phyloP scores from a whole-genome alignment of 2,113 vertebrate genomes.

The Burhinus oedicnemus region DNA sequence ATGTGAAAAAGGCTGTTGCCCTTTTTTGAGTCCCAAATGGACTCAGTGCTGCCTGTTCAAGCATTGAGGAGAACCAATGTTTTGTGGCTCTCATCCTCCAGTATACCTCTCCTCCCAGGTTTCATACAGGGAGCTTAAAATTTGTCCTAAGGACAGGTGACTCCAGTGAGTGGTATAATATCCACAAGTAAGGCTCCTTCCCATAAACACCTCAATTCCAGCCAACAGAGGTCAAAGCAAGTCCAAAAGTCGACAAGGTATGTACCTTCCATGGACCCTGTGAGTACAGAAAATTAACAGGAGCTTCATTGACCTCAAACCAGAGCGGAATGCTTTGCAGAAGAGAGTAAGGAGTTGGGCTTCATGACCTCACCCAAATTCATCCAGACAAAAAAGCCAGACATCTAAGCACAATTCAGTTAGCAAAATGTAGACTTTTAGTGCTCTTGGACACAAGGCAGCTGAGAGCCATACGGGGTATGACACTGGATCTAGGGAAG shows the following conservation, averaged over 20 bases:
- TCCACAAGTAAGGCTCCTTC: not conserved
- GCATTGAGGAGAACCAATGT: not conserved
- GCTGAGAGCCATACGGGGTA: not conserved
- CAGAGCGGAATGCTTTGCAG: not conserved
- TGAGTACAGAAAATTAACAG: not conserved
- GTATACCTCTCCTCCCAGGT: not conserved
- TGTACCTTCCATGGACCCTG: not conserved
- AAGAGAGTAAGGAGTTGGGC: not conserved
- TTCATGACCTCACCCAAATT: not conserved
- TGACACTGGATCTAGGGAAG: not conserved
- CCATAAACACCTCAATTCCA: not conserved
- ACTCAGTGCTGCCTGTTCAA: not conserved
- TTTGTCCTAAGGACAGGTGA: not conserved
- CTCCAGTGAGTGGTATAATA: not conserved
- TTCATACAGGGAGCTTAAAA: not conserved
- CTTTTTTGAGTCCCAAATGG: not conserved
- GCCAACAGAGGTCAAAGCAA: not conserved
- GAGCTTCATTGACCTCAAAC: not conserved
- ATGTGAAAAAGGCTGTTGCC: not conserved
- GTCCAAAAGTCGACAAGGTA: not conserved
- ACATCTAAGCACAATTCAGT: not conserved
- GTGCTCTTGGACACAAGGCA: not conserved
- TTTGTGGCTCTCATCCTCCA: rapidly evolving
- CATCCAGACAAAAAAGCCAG: not conserved
- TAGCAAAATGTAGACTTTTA: not conserved